Conservation (phyloP, 2,113 vertebrate genomes). For the Albula goreensis region DNA sequence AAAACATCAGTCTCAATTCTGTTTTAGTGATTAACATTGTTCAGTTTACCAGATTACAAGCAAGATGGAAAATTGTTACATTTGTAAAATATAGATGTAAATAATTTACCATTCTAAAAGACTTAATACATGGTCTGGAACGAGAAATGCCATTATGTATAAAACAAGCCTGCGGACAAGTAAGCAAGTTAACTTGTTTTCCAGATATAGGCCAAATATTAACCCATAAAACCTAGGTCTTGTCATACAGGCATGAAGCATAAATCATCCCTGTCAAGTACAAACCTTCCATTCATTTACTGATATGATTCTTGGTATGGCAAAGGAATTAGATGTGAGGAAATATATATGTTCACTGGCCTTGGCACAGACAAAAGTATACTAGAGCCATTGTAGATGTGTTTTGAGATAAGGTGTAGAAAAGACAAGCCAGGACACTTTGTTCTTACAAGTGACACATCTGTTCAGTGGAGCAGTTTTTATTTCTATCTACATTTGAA, state of each 20-base stretch:
- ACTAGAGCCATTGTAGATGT: no score
- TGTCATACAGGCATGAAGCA: background rate
- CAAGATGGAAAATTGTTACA: background rate
- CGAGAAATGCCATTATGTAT: background rate
- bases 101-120: background rate
- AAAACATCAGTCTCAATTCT: background rate
- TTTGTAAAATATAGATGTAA: background rate
- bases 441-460: no score
- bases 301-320: background rate
- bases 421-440: no score
- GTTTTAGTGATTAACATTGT: background rate
- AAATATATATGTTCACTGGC: no score
- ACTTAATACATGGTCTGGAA: background rate
- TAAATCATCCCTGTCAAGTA: background rate
- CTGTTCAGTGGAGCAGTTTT: no score
- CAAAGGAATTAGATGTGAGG: no score
- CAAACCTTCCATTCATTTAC: background rate
- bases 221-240: no score
- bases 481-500: no score
- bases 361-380: no score
- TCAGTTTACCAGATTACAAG: background rate
- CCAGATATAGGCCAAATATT: background rate
- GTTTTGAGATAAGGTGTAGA: no score
- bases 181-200: background rate
- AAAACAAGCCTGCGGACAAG: background rate